These are phyloP conservation scores for Gallinago jamesoni DNA, from an alignment of 2,113 vertebrate species.

Conservation along the genomic window DNA sequence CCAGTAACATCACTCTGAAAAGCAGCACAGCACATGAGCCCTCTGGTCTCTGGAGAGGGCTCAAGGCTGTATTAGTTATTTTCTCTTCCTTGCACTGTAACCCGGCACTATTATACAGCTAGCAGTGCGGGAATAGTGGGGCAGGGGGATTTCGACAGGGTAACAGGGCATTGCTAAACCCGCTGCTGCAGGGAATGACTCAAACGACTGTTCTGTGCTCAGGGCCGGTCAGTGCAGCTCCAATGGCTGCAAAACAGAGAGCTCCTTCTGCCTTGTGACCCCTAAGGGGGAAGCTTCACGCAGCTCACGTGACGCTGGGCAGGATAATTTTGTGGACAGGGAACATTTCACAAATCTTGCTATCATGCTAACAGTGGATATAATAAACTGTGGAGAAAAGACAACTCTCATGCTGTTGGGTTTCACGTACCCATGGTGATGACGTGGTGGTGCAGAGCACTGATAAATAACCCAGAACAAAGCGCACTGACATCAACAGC, in stretches of 20 bases:
- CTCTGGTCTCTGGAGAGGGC: not conserved
- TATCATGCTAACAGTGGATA: not conserved
- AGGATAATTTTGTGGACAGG: not conserved
- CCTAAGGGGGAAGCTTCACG: not conserved
- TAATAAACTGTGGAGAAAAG: not conserved
- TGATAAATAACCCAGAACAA: not conserved
- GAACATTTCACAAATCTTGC: not conserved
- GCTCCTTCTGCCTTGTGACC: not conserved
- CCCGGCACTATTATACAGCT: rapidly evolving
- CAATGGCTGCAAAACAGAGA: not conserved
- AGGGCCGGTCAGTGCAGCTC: not conserved
- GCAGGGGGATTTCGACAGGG: not conserved
- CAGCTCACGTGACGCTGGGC: not conserved
- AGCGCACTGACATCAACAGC: not conserved
- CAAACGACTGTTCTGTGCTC: not conserved
- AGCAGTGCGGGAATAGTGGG: not conserved
- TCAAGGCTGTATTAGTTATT: not conserved
- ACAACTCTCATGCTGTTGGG: not conserved
- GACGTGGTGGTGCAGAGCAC: not conserved
- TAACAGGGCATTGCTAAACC: not conserved
- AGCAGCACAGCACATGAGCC: not conserved
- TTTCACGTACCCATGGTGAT: not conserved
- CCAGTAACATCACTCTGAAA: not conserved
- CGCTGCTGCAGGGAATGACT: not conserved
- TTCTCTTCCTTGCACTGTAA: not conserved